Evolutionary conservation across 2,888 invertebrate genomes (phyloP).

Genomic region (Cosmorhoe ocellata): DNA sequence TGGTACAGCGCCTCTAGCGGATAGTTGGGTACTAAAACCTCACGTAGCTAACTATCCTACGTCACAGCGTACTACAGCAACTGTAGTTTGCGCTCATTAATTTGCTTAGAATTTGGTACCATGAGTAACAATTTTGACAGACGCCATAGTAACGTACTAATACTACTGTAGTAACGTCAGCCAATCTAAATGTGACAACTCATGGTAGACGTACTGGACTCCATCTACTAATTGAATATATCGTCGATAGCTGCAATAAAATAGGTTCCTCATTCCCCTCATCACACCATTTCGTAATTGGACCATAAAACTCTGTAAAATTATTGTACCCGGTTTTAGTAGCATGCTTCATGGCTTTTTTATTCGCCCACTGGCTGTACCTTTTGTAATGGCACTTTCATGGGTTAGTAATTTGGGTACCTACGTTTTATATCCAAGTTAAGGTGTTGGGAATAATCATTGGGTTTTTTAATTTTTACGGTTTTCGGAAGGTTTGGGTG

Average conservation of each 20-base stretch:
- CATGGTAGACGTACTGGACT: too few relatives aligned
- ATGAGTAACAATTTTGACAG: too few relatives aligned
- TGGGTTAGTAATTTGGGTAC: slow-evolving; percentile 35
- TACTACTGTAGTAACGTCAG: too few relatives aligned
- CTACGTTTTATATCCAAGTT: slow-evolving; percentile 38
- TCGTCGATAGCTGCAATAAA: slow-evolving; percentile 52
- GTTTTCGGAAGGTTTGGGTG: slow-evolving; percentile 17
- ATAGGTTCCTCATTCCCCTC: slow-evolving; percentile 38
- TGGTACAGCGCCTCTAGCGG: too few relatives aligned
- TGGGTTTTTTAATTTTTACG: slow-evolving; percentile 20
- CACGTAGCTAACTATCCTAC: too few relatives aligned
- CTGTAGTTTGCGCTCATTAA: too few relatives aligned
- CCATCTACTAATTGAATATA: slow-evolving; percentile 40
- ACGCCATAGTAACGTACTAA: too few relatives aligned
- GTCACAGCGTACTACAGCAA: too few relatives aligned
- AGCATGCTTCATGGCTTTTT: slow-evolving; percentile 48
- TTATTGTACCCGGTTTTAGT: slow-evolving; percentile 50
- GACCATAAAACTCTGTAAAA: slow-evolving; percentile 56
- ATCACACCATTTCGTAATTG: slow-evolving; percentile 63
- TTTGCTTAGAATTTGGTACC: too few relatives aligned
- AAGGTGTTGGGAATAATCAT: slow-evolving; percentile 22
- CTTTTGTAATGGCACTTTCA: slow-evolving; percentile 39
- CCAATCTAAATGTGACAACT: too few relatives aligned
- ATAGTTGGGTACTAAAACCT: too few relatives aligned
- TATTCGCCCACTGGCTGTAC: slow-evolving; percentile 46